Evolutionary conservation across 2,888 invertebrate genomes (phyloP).

Genomic region (Allygus modestus): DNA sequence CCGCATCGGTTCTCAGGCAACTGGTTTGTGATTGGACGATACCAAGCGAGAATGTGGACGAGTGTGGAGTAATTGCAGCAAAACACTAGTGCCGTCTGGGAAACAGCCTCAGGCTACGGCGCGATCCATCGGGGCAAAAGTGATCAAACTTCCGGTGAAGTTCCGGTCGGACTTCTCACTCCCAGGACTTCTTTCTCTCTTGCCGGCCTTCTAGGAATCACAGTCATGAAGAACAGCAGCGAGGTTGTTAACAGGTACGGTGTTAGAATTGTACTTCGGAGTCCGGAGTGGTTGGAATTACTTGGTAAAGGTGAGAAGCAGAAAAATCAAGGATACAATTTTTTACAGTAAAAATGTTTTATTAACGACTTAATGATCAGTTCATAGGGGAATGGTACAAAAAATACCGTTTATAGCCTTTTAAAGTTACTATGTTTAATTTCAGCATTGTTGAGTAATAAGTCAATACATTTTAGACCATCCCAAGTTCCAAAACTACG

Average conservation of each 20-base stretch:
- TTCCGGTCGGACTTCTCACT: not conserved
- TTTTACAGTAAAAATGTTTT: no score
- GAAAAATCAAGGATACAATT: no score
- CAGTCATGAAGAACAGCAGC: not conserved
- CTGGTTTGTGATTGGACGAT: not conserved
- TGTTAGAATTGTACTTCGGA: no score
- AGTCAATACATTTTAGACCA: no score
- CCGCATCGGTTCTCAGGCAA: constrained; percentile 10
- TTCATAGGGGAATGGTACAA: no score
- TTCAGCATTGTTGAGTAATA: no score
- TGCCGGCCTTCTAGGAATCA: not conserved
- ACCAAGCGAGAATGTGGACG: not conserved
- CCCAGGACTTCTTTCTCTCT: not conserved
- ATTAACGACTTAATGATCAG: no score
- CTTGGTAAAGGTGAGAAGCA: no score
- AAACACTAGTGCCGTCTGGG: not conserved
- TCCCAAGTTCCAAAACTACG: no score
- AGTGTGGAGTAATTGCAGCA: not conserved
- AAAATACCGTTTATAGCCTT: no score
- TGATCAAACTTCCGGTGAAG: constrained; percentile 17
- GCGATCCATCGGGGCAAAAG: not conserved
- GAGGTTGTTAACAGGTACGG: not conserved
- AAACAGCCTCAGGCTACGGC: not conserved
- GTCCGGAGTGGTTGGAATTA: no score
- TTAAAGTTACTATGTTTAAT: no score